These are phyloP conservation scores for Lymantria dispar DNA, from an alignment of 2,888 invertebrate species.

Conservation along the genomic window DNA sequence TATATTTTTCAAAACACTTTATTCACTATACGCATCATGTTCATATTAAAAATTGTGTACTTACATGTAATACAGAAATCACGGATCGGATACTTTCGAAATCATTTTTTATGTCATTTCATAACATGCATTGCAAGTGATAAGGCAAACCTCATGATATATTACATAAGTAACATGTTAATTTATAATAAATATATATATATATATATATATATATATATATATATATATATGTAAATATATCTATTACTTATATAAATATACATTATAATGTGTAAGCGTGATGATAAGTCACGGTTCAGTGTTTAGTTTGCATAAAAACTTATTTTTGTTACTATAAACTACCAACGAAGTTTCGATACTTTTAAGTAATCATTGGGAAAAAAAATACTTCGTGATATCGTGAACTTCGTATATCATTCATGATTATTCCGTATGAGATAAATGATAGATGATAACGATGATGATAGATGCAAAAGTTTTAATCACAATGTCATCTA, in stretches of 20 bases:
- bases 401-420: not conserved
- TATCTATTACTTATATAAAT: constrained; percentile 19
- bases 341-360: not conserved
- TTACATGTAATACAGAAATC: no score
- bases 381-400: not conserved
- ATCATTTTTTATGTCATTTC: constrained; percentile 13
- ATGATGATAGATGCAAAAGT: no score
- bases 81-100: constrained; percentile 2
- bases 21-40: no score
- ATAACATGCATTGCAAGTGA: constrained; percentile 1
- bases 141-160: constrained; percentile 4
- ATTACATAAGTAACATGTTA: constrained; percentile 14
- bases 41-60: no score
- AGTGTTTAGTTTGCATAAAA: constrained; percentile 19
- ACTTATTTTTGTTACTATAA: constrained; percentile 1
- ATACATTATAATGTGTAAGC: constrained; percentile 9
- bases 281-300: constrained; percentile 34
- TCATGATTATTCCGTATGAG: no score
- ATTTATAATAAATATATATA: constrained; percentile 9
- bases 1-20: no score
- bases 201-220: not conserved
- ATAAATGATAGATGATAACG: no score
- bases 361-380: not conserved
- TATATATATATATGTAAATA: constrained; percentile 6
- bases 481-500: no score